Conservation (phyloP, 2,113 vertebrate species). For the Pangasianodon gigas region DNA sequence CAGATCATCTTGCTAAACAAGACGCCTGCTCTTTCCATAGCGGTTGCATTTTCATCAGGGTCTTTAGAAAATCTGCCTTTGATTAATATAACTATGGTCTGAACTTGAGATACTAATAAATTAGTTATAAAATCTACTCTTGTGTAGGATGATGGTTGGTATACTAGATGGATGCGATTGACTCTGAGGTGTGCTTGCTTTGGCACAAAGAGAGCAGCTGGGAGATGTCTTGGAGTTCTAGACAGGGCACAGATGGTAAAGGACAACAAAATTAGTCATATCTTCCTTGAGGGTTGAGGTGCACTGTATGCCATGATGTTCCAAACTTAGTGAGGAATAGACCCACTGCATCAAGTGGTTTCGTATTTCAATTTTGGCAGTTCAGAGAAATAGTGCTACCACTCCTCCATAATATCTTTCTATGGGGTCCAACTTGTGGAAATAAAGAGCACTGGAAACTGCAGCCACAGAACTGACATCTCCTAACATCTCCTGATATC, state of each 20-base stretch:
- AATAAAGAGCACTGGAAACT: neutral
- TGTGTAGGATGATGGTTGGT: neutral
- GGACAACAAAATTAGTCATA: too few relatives aligned
- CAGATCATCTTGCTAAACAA: neutral
- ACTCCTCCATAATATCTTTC: neutral
- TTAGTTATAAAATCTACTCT: neutral
- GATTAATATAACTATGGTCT: neutral
- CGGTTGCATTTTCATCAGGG: neutral
- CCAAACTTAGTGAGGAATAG: too few relatives aligned
- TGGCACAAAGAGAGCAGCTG: too few relatives aligned
- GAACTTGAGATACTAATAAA: neutral
- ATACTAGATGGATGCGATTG: too few relatives aligned
- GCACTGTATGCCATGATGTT: too few relatives aligned
- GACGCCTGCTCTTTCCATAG: neutral
- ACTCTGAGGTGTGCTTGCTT: too few relatives aligned
- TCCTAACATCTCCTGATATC: too few relatives aligned
- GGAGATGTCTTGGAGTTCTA: too few relatives aligned
- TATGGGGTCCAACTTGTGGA: neutral
- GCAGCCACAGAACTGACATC: neutral
- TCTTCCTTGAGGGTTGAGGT: too few relatives aligned
- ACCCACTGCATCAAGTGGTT: too few relatives aligned
- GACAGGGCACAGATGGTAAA: too few relatives aligned
- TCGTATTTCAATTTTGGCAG: neutral
- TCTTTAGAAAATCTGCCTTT: neutral
- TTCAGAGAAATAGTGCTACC: neutral